Percentiles rank a stretch among this genome's conserved stretches.
phyloP scores from a whole-genome alignment of 2,113 vertebrate genomes.

The Labeo catla region DNA sequence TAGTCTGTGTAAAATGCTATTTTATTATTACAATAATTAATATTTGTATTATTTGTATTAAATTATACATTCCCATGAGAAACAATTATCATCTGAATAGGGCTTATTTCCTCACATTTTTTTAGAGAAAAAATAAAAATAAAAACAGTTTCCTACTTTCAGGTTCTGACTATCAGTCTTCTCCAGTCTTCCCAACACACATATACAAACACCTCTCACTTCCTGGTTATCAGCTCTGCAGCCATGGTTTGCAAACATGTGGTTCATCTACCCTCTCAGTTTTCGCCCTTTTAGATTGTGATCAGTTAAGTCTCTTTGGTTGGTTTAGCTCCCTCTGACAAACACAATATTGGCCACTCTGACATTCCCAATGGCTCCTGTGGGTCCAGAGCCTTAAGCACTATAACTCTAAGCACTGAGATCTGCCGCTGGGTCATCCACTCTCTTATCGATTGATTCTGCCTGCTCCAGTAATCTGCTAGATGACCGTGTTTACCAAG shows the following conservation, averaged over 20 bases:
- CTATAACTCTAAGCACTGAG: slow-evolving; percentile 40
- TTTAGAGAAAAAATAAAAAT: neutral
- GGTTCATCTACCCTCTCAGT: neutral
- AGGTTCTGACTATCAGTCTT: neutral
- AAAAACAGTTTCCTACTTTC: neutral
- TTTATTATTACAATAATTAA: no score
- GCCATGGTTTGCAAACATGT: neutral
- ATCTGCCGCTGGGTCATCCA: slow-evolving; percentile 36
- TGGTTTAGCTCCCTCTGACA: slow-evolving; percentile 27
- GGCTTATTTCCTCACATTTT: neutral
- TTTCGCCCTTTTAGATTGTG: slow-evolving; percentile 40
- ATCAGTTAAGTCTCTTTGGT: slow-evolving; percentile 35
- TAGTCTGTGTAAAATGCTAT: neutral
- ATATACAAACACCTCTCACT: neutral
- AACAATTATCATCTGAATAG: neutral
- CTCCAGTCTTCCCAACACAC: neutral
- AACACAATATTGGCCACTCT: slow-evolving; percentile 30
- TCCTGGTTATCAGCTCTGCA: neutral
- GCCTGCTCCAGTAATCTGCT: slow-evolving; percentile 42
- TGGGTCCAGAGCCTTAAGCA: slow-evolving; percentile 18
- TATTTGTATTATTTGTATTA: no score
- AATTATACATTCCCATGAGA: neutral
- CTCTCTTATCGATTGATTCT: slow-evolving; percentile 43
- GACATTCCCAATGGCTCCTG: slow-evolving; percentile 12
- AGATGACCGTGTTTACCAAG: slow-evolving; percentile 40